phyloP scores from a whole-genome alignment of 2,113 vertebrate genomes.

The Anas platyrhynchos region DNA sequence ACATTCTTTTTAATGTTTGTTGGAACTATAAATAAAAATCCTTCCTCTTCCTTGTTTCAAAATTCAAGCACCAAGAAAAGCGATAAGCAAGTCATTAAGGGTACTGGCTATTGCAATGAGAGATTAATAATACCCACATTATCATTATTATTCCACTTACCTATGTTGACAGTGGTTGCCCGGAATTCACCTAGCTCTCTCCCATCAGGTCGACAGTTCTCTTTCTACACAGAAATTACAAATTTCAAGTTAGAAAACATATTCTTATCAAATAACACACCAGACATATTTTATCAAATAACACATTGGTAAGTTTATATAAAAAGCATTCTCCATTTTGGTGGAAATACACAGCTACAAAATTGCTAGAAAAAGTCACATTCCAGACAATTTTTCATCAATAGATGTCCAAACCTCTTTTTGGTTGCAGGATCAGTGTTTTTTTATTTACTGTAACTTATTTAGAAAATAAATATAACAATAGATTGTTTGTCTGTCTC shows the following conservation, averaged over 20 bases:
- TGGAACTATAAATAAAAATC: neutral
- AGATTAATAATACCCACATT: neutral
- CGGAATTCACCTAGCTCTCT: slow-evolving; percentile 93
- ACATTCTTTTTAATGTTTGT: neutral
- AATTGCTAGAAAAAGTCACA: neutral
- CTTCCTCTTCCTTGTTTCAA: neutral
- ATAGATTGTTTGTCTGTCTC: neutral
- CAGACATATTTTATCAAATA: neutral
- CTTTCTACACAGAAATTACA: slow-evolving; percentile 81
- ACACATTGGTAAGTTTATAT: neutral
- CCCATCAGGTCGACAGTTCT: slow-evolving; percentile 95
- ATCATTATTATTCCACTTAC: slow-evolving; percentile 72
- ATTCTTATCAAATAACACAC: neutral
- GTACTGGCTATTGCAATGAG: neutral
- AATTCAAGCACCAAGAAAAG: neutral
- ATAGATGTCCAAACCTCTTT: accelerated
- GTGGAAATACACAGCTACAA: neutral
- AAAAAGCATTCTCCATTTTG: neutral
- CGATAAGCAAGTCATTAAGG: neutral
- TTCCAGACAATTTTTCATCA: neutral
- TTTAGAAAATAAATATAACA: neutral
- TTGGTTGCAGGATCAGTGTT: neutral
- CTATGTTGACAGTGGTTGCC: slow-evolving; percentile 95
- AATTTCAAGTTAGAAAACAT: neutral
- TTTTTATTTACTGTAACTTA: neutral